phyloP scores from a whole-genome alignment of 1,140 invertebrate genomes.

The Drosophila baimaii region DNA sequence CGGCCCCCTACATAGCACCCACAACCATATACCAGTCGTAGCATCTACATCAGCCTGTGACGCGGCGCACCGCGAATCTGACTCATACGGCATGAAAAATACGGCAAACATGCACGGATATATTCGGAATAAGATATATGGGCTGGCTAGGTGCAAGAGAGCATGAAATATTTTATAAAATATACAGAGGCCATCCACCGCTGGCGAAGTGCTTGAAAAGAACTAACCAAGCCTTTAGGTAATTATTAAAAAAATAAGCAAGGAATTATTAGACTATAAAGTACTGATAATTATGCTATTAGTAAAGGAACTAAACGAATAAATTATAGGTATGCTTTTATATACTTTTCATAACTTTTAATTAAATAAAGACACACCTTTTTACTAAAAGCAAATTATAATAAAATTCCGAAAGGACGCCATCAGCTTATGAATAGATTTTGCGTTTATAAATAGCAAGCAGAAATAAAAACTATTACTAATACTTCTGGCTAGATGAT shows the following conservation, averaged over 20 bases:
- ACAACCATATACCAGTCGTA: slow-evolving; percentile 21
- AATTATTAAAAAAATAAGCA: slow-evolving; percentile 12
- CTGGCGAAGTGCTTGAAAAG: background rate
- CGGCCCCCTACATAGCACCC: slow-evolving; percentile 22
- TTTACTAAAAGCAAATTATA: background rate
- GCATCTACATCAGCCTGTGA: slow-evolving; percentile 45
- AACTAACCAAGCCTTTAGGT: background rate
- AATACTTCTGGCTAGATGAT: slow-evolving; percentile 22
- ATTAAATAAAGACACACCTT: background rate
- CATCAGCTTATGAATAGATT: slow-evolving; percentile 20
- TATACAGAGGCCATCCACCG: slow-evolving; percentile 4
- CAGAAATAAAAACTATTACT: slow-evolving; percentile 30
- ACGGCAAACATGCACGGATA: slow-evolving; percentile 40
- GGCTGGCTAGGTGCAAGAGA: slow-evolving; percentile 36
- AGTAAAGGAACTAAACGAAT: background rate
- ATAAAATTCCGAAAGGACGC: slow-evolving; percentile 3
- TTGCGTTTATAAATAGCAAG: slow-evolving; percentile 25
- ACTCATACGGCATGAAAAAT: slow-evolving; percentile 46
- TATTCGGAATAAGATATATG: slow-evolving; percentile 36
- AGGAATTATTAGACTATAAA: slow-evolving; percentile 12
- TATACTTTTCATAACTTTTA: background rate
- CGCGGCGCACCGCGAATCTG: slow-evolving; percentile 34
- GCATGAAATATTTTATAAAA: slow-evolving; percentile 40
- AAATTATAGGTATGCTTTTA: background rate
- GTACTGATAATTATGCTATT: background rate